These are phyloP conservation scores for Pandemis corylana DNA, from an alignment of 2,888 invertebrate species.

Conservation along the genomic window DNA sequence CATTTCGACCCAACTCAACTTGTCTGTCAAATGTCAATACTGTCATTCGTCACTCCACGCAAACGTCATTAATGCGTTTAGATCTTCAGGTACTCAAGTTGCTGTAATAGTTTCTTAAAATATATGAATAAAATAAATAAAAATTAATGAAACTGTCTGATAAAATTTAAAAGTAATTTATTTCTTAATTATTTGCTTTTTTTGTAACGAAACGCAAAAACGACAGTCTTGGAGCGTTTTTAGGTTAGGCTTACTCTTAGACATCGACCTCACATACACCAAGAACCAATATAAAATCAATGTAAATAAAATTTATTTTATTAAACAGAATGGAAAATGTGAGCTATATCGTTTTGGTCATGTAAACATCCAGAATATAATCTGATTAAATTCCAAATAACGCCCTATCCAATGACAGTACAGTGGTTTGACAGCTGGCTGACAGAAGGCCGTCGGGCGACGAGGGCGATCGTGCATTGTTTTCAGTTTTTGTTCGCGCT, in stretches of 20 bases:
- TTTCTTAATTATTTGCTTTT: no score
- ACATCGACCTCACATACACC: neutral
- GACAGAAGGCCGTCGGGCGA: slow-evolving; percentile 32
- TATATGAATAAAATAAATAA: neutral
- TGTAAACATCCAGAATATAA: neutral
- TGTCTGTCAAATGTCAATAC: neutral
- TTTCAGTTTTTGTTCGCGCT: slow-evolving; percentile 62
- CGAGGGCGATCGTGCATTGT: slow-evolving; percentile 53
- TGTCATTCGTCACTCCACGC: slow-evolving; percentile 12
- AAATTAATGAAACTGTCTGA: neutral
- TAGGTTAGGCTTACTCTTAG: neutral
- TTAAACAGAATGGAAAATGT: no score
- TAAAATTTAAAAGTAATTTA: no score
- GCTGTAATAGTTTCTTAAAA: neutral
- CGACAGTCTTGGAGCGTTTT: neutral
- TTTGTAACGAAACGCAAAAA: neutral
- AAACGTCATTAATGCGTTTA: slow-evolving; percentile 28
- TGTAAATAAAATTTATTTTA: neutral
- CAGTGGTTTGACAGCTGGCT: neutral
- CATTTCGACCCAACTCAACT: slow-evolving; percentile 20
- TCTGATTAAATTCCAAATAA: slow-evolving; percentile 16
- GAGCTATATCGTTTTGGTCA: no score
- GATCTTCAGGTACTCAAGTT: neutral
- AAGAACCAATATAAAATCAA: no score
- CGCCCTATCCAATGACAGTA: neutral